Conservation (phyloP, 1,140 invertebrate species). For the Heterodera carotae region DNA sequence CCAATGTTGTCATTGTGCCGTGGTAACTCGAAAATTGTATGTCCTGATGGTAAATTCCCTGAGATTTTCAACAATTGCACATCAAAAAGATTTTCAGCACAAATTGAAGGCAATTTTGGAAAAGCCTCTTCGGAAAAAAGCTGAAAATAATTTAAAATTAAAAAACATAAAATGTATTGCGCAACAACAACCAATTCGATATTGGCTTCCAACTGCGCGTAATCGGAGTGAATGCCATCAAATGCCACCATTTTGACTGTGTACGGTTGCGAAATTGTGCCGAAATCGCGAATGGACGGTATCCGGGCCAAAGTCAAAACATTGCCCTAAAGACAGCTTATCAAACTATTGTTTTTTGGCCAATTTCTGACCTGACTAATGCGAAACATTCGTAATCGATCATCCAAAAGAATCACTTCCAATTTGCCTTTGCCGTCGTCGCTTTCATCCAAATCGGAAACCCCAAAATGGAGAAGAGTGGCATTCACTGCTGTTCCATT, state of each 20-base stretch:
- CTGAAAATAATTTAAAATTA: too few relatives aligned
- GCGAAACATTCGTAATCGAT: neutral
- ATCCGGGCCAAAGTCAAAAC: neutral
- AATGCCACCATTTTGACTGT: neutral
- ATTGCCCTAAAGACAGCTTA: too few relatives aligned
- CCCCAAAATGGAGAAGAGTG: neutral
- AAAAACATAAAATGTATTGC: too few relatives aligned
- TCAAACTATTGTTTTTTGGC: too few relatives aligned
- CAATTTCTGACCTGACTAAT: neutral
- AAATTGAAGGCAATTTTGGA: too few relatives aligned
- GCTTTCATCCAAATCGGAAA: neutral
- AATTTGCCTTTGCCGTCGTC: too few relatives aligned
- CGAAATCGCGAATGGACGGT: neutral
- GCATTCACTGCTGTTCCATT: neutral
- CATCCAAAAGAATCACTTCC: neutral
- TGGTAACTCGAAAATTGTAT: neutral
- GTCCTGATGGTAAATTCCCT: neutral
- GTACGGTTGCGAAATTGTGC: neutral
- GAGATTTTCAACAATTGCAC: neutral
- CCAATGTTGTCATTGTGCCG: neutral
- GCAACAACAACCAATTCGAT: too few relatives aligned
- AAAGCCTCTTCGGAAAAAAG: too few relatives aligned
- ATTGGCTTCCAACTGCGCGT: neutral
- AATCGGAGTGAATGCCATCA: neutral
- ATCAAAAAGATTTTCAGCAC: too few relatives aligned